Evolutionary conservation across 37 sponge, comb jelly and placozoan genomes (phyloP), one percentile per base, ranked within the genome.

Genomic region (Corticium candelabrum): DNA sequence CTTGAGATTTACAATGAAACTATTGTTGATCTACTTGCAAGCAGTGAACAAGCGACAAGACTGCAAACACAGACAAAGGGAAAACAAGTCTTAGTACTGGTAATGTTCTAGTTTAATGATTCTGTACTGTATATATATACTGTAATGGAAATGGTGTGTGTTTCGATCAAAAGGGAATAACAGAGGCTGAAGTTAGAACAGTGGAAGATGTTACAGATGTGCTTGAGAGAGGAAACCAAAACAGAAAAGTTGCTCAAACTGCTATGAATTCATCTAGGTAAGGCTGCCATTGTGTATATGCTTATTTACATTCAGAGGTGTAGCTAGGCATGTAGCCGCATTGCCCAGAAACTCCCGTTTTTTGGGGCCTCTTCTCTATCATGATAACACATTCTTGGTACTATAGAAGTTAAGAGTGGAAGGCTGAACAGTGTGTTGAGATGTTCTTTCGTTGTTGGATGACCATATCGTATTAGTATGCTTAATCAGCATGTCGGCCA

Each of bases 201-300:
- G 79, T 90, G 80, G 76, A 75, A 21, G 91, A 90, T 71, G 40
- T 90, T 3, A 84, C 78, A 72, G 32, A 3, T 74, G n/a, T 91
- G 40, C 76, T 87, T 39, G 15, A 72, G 0, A 81, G 74, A 27
- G 92, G 92, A 74, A 88, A 87, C 62, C 79, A 75, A 50, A 85
- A 91, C 79, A 76, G 92, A 38, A 85, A 82, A 50, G 86, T 85
- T 1, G 92, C 92, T 27, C 75, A 74, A 33, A 91, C 92, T 3
- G 86, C 85, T 35, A 91, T 91, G 92, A 91, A 91, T 41, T 86
- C 92, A 11, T 85, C 82, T 73, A 91, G 92, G 92, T 91, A 37
- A 1, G 21, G 11, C 56, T 43, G 56, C 5, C 5, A 21, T 43
- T 43, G 56, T 43, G 56, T 43, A 43, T 43, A 11, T 43, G 56